Conservation (phyloP, 2,888 invertebrate species). For the Eupithecia vulgata region DNA sequence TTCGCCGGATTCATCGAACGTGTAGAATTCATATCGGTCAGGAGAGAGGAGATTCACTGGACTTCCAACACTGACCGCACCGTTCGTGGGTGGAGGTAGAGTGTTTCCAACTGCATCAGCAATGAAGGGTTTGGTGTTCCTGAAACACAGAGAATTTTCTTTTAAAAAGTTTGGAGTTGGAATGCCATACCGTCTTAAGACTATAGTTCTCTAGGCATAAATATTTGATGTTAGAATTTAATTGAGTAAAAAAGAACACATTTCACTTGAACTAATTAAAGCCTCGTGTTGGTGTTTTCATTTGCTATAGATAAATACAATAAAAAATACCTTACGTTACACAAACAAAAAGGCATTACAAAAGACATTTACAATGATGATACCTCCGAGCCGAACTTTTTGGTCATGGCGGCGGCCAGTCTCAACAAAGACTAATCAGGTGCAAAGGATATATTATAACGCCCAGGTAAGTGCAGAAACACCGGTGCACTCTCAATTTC, state of each 20-base stretch:
- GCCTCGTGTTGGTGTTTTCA: not conserved
- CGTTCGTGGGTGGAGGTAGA: conserved; percentile 85
- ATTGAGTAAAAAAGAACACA: not conserved
- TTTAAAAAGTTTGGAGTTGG: not conserved
- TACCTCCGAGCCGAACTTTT: no score
- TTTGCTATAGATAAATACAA: not conserved
- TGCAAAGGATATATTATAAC: no score
- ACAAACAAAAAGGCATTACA: not conserved
- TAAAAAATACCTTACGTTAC: not conserved
- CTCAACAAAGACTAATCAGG: no score
- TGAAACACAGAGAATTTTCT: conserved; percentile 46
- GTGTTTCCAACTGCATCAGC: conserved; percentile 88
- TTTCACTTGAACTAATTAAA: not conserved
- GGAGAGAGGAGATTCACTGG: conserved; percentile 91
- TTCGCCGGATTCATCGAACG: conserved; percentile 93
- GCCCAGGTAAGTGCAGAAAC: no score
- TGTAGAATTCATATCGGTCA: conserved; percentile 94
- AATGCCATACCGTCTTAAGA: not conserved
- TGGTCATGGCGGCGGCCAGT: no score
- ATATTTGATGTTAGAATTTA: not conserved
- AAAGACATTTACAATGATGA: no score
- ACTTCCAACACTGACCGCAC: conserved; percentile 87
- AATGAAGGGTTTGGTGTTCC: conserved; percentile 82
- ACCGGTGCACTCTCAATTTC: no score
- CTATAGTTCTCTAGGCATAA: not conserved